phyloP scores from a whole-genome alignment of 64 coral and sea anemone genomes.

The Montipora cactus region DNA sequence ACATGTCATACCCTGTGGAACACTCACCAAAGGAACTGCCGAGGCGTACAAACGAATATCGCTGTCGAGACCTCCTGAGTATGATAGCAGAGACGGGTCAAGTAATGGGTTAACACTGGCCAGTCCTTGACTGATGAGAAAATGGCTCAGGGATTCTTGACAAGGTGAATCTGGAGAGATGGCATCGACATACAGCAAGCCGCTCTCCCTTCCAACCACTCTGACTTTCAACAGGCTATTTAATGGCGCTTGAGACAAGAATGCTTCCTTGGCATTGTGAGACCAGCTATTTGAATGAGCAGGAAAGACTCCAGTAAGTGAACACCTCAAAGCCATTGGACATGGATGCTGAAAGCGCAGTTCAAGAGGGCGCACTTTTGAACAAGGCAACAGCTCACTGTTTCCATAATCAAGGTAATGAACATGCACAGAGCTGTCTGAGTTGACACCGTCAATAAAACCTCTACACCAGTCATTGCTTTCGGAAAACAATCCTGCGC shows the following conservation, averaged over 20 bases:
- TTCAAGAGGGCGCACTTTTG: conserved; percentile 63
- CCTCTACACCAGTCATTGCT: conserved; percentile 83
- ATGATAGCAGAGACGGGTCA: background rate
- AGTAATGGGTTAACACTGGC: conserved; percentile 4
- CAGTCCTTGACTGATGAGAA: conserved; percentile 55
- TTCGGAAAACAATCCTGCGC: conserved; percentile 72
- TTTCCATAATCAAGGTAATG: conserved; percentile 94
- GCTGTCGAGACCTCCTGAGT: background rate
- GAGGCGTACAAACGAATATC: conserved; percentile 18
- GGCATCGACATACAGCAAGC: conserved; percentile 60
- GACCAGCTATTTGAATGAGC: conserved; percentile 53
- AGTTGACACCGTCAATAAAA: conserved; percentile 22
- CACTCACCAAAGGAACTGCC: conserved; percentile 9
- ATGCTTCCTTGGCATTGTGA: conserved; percentile 36
- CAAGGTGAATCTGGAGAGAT: background rate
- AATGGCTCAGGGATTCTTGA: conserved; percentile 31
- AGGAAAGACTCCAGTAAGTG: conserved; percentile 54
- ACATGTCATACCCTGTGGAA: background rate
- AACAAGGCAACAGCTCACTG: conserved; percentile 41
- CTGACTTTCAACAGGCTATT: conserved; percentile 29
- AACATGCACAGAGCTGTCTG: conserved; percentile 48
- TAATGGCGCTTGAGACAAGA: conserved; percentile 54
- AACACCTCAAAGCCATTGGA: conserved; percentile 59
- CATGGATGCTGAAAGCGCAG: conserved; percentile 16
- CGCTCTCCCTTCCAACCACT: conserved; percentile 40